Base-by-base conservation (phyloP, 2,888 invertebrate genomes). In the Drosophila mimica region DNA sequence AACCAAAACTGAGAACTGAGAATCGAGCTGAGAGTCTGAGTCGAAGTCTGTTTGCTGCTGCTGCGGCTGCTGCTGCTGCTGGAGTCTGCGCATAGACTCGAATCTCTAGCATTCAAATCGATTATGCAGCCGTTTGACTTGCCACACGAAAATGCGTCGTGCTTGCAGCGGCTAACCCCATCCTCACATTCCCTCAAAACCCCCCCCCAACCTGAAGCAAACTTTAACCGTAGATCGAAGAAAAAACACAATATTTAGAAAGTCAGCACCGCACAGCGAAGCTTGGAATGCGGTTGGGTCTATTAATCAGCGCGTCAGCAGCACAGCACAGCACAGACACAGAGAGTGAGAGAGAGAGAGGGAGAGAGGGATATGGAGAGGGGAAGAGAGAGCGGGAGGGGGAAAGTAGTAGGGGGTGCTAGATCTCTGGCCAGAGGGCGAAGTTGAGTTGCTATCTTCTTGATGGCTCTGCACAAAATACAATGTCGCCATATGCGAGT, bases 201-300 rank as follows among this genome's bases (percentile, higher is more conserved):
- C 15, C 46, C 15, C 25, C 8, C 25, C 15, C 25, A 15, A 9
- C 8, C 25, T 25, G 25, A 15, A 15, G 15, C 20, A 46, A 46
- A 46, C 46, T 46, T 46, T 46, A 46, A 70, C 51, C 59, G 52
- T 46, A 70, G 54, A 57, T 17, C 49, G 62, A 49, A 66, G 70
- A 57, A 75, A 74, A 70, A 61, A 70, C 62, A 82, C 66, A 77
- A 89, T 82, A 82, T 87, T 87, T 87, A 87, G 87, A 87, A 87
- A 87, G 87, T 87, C 91, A 81, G 88, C 85, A 66, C 66, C 58
- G 67, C 62, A 66, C 64, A 68, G 67, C 62, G 64, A 56, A 52
- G 91, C 74, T 89, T 89, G 87, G 91, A 88, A 88, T 90, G 87
- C 89, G 87, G 89, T 79, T 82, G 89, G 75, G 85, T 81, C 87